Evolutionary conservation across 2,888 invertebrate species (phyloP).

Genomic region (Drosophila putrida): DNA sequence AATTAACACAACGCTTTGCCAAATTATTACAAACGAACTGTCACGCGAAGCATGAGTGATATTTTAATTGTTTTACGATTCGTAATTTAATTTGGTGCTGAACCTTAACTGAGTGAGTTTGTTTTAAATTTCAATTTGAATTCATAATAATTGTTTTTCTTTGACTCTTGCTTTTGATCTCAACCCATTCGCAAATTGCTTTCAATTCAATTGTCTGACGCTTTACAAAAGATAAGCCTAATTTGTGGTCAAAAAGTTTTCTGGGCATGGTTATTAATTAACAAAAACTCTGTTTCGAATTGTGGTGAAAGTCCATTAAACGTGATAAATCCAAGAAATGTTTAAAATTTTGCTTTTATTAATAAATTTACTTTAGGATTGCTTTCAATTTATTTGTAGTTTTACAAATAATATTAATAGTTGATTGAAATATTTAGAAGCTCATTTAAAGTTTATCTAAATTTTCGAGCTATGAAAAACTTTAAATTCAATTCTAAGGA

Average conservation of each 20-base stretch:
- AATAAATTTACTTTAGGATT: too few relatives aligned
- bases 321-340: background rate
- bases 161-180: slow-evolving; percentile 6
- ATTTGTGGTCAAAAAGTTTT: slow-evolving; percentile 20
- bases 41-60: slow-evolving; percentile 36
- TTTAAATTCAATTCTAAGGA: too few relatives aligned
- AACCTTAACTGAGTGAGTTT: slow-evolving; percentile 39
- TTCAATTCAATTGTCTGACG: slow-evolving; percentile 7
- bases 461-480: too few relatives aligned
- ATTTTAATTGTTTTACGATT: slow-evolving; percentile 21
- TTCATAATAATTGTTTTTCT: background rate
- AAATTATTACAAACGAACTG: slow-evolving; percentile 29
- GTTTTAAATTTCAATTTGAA: slow-evolving; percentile 23
- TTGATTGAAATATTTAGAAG: too few relatives aligned
- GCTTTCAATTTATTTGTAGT: too few relatives aligned
- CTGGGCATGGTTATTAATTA: slow-evolving; percentile 10
- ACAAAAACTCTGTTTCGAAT: slow-evolving; percentile 2
- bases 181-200: slow-evolving; percentile 2
- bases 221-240: background rate
- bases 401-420: too few relatives aligned
- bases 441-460: too few relatives aligned
- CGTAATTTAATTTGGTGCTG: slow-evolving; percentile 8
- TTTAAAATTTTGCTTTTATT: background rate
- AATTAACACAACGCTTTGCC: slow-evolving; percentile 41
- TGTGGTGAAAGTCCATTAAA: slow-evolving; percentile 22